Evolutionary conservation across 2,797 vertebrate genomes (phyloP), one percentile per base, ranked within the genome.

Genomic region (Xyrichtys novacula): DNA sequence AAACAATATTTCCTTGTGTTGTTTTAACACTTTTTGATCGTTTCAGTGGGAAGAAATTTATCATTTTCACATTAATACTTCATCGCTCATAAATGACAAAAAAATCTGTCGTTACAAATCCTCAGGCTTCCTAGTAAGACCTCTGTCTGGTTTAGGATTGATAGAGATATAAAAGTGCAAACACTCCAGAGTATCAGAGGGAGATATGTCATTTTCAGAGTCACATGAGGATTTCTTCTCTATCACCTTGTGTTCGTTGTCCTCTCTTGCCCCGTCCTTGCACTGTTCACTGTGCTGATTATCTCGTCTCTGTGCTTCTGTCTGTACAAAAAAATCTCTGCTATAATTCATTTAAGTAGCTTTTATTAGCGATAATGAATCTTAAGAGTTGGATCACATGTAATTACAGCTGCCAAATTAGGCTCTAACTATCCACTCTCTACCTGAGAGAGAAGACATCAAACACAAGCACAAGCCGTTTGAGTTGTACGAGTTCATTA

Each of bases 291-390:
- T 70, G 74, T 67, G 65, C 29, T 79, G 75, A 81, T 83, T 70
- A 75, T 75, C n/a, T 28, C 70, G 80, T 84, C 42, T 64, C 31
- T 66, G 26, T 56, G 49, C 61, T 63, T 60, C 74, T 61, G 38
- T 69, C 59, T 67, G 47, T 49, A 42, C 63, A 74, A 43, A 47
- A n/a, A 74, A 59, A 40, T 29, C 50, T 76, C 59, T 38, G 39
- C 60, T 50, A 53, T 84, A 89, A 82, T 89, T 80, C 83, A 66
- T 71, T 65, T 62, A 83, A 79, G 71, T 57, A 76, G 76, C 56
- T 63, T 78, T 74, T 76, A 85, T 80, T 74, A 66, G 55, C 70
- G 61, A 78, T 86, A 81, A 88, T 71, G 55, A 67, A 56, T 67
- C 70, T 65, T 80, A 34, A 63, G 76, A 49, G 19, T 74, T 26